Conservation (phyloP, 1,140 invertebrate genomes). For the Wiebesia pumilae region DNA sequence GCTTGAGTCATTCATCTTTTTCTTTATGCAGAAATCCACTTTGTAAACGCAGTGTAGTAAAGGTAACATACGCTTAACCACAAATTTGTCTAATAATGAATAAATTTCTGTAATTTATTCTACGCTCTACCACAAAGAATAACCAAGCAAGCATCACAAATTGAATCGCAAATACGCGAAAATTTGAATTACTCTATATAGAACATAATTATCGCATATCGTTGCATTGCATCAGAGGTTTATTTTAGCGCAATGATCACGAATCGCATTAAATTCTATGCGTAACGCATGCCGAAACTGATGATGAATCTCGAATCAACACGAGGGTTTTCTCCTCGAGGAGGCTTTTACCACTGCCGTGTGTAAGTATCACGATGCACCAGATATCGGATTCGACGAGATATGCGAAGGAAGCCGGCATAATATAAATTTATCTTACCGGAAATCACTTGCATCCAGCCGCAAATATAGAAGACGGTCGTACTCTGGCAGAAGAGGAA, state of each 20-base stretch:
- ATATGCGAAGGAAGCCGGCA: conserved; percentile 31
- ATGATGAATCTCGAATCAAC: not conserved
- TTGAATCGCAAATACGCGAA: not conserved
- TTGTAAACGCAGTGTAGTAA: not conserved
- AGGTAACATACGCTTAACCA: not conserved
- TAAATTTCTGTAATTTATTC: conserved; percentile 10
- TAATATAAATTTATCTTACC: conserved; percentile 78
- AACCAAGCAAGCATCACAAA: not conserved
- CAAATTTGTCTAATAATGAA: not conserved
- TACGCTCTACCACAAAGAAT: not conserved
- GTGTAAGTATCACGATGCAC: not conserved
- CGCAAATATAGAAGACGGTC: conserved; percentile 94
- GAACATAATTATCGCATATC: not conserved
- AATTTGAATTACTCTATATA: not conserved
- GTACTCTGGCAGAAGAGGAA: conserved; percentile 97
- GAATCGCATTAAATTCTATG: not conserved
- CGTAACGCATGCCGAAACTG: not conserved
- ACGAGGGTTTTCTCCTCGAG: not conserved
- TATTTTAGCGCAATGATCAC: not conserved
- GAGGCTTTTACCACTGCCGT: too few relatives aligned
- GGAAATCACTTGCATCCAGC: conserved; percentile 94
- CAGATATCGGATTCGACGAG: not conserved
- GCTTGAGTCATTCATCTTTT: not conserved
- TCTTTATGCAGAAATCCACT: not conserved
- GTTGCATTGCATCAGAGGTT: not conserved